Conservation (phyloP, 1,140 invertebrate species). For the Drosophila triauraria region DNA sequence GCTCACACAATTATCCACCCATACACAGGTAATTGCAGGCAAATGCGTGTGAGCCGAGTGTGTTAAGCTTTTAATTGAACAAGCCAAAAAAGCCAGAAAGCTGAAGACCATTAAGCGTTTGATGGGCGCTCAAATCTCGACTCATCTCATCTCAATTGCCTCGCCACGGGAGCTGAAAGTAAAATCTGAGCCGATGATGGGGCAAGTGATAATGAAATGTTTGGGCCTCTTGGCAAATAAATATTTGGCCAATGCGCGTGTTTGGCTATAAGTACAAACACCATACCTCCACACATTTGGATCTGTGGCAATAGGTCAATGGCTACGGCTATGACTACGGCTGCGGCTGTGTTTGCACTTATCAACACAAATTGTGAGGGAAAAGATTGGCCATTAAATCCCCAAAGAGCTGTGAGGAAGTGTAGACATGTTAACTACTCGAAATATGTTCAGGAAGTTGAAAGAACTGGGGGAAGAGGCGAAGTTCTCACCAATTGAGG, state of each 20-base stretch:
- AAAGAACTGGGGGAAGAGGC: slow-evolving; percentile 7
- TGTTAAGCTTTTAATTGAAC: slow-evolving; percentile 77
- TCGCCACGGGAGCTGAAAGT: slow-evolving; percentile 56
- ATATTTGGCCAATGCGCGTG: slow-evolving; percentile 70
- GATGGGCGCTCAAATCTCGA: slow-evolving; percentile 62
- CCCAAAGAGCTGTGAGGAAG: slow-evolving; percentile 23
- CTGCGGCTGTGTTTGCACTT: slow-evolving; percentile 58
- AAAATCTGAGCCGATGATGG: slow-evolving; percentile 46
- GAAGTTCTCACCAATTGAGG: slow-evolving; percentile 7
- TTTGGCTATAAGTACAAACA: slow-evolving; percentile 47
- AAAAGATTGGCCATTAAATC: slow-evolving; percentile 16
- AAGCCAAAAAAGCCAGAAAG: slow-evolving; percentile 45
- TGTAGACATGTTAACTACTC: slow-evolving; percentile 3
- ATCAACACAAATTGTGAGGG: slow-evolving; percentile 32
- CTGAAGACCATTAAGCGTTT: slow-evolving; percentile 70
- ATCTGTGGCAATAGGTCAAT: slow-evolving; percentile 80
- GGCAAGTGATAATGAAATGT: slow-evolving; percentile 70
- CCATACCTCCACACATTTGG: slow-evolving; percentile 8
- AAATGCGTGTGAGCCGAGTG: slow-evolving; percentile 28
- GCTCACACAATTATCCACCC: slow-evolving; percentile 60
- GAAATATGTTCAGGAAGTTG: slow-evolving; percentile 26
- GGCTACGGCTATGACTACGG: slow-evolving; percentile 36
- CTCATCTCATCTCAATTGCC: slow-evolving; percentile 76
- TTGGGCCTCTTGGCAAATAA: slow-evolving; percentile 59
- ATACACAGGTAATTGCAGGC: slow-evolving; percentile 70